Evolutionary conservation across 2,888 invertebrate species (phyloP).

Genomic region (Clanis bilineata): DNA sequence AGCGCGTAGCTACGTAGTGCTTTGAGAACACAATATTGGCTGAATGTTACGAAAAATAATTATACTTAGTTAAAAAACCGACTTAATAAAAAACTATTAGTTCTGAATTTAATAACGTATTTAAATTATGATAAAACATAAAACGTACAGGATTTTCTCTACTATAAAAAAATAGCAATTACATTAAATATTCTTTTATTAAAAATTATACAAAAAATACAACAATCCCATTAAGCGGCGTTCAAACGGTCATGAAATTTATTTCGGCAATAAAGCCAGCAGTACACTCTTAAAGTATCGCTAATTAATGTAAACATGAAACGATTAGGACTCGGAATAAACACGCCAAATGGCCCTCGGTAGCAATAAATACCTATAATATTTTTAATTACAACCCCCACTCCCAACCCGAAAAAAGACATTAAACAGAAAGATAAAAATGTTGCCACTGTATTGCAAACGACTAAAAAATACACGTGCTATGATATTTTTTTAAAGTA

Average conservation of each 20-base stretch:
- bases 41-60: background rate
- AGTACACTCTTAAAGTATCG: slow-evolving; percentile 74
- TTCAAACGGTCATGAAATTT: slow-evolving; percentile 48
- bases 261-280: slow-evolving; percentile 71
- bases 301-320: slow-evolving; percentile 81
- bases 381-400: slow-evolving; percentile 73
- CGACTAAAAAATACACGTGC: slow-evolving; percentile 55
- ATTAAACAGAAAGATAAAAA: slow-evolving; percentile 75
- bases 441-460: slow-evolving; percentile 69
- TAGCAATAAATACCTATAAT: slow-evolving; percentile 79
- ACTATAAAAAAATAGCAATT: slow-evolving; percentile 26
- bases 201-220: slow-evolving; percentile 22
- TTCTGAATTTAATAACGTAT: too few relatives aligned
- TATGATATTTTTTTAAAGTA: slow-evolving; percentile 54
- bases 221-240: slow-evolving; percentile 43
- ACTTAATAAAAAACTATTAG: background rate
- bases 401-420: slow-evolving; percentile 58
- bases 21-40: background rate
- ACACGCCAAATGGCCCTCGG: slow-evolving; percentile 70
- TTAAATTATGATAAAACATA: too few relatives aligned
- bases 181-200: slow-evolving; percentile 15
- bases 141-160: background rate
- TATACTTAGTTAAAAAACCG: background rate
- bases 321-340: slow-evolving; percentile 76
- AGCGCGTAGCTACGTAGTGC: background rate